phyloP scores from a whole-genome alignment of 2,797 vertebrate genomes.

The Sebastes kiyomatsui region DNA sequence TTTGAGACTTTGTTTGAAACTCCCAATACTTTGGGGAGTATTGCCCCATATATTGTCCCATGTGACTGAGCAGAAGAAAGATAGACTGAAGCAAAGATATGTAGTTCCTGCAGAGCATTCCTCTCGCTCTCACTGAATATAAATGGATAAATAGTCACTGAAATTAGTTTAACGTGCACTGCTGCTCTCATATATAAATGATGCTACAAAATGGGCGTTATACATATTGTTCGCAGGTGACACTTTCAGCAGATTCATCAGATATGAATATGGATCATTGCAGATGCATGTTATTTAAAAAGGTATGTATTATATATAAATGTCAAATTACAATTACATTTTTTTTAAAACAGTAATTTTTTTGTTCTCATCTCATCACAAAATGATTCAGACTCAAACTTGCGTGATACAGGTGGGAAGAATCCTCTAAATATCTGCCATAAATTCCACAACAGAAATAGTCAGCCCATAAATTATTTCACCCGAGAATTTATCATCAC shows the following conservation, averaged over 20 bases:
- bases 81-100: conserved; percentile 57
- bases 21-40: conserved; percentile 76
- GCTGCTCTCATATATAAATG: conserved; percentile 23
- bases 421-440: conserved; percentile 14
- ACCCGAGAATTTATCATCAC: background rate
- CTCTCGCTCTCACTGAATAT: conserved; percentile 67
- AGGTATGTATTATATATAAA: background rate
- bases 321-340: background rate
- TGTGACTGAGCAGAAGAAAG: conserved; percentile 73
- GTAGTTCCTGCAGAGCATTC: conserved; percentile 52
- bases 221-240: conserved; percentile 24
- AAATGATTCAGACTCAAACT: conserved; percentile 1
- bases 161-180: conserved; percentile 45
- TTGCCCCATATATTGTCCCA: conserved; percentile 75
- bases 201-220: conserved; percentile 19
- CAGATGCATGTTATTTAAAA: background rate
- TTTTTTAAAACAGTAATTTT: background rate
- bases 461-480: conserved; percentile 6
- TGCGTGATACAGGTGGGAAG: background rate
- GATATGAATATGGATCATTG: background rate
- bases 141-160: conserved; percentile 63
- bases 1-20: conserved; percentile 77
- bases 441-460: conserved; percentile 3
- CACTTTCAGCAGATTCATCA: background rate
- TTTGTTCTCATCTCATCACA: background rate